phyloP scores from a whole-genome alignment of 2,113 vertebrate species.

The Dicentrarchus labrax region DNA sequence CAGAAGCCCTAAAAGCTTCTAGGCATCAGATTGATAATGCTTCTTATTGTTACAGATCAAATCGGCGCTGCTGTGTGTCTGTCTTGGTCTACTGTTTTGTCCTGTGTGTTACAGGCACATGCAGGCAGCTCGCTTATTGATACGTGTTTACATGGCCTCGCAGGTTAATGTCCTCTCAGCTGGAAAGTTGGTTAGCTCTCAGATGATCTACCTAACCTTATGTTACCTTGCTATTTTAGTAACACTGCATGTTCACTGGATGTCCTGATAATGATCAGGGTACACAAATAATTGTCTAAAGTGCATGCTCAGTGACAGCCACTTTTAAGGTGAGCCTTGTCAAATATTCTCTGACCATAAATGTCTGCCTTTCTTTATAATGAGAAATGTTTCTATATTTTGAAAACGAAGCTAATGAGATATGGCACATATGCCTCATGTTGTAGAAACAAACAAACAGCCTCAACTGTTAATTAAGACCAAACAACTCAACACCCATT shows the following conservation, averaged over 20 bases:
- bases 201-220: slow-evolving; percentile 73
- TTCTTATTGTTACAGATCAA: slow-evolving; percentile 59
- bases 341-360: slow-evolving; percentile 34
- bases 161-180: slow-evolving; percentile 73
- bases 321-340: slow-evolving; percentile 31
- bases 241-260: slow-evolving; percentile 51
- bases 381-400: slow-evolving; percentile 43
- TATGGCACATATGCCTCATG: slow-evolving; percentile 49
- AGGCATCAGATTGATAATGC: slow-evolving; percentile 65
- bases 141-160: slow-evolving; percentile 59
- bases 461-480: slow-evolving; percentile 70
- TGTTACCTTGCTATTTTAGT: slow-evolving; percentile 75
- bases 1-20: slow-evolving; percentile 60
- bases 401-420: slow-evolving; percentile 60
- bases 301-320: slow-evolving; percentile 49
- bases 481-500: slow-evolving; percentile 59
- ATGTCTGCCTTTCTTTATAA: slow-evolving; percentile 32
- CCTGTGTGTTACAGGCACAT: slow-evolving; percentile 25
- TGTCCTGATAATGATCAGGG: slow-evolving; percentile 63
- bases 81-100: slow-evolving; percentile 38
- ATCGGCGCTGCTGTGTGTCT: slow-evolving; percentile 35
- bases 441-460: slow-evolving; percentile 69
- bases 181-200: slow-evolving; percentile 69
- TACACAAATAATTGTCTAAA: slow-evolving; percentile 72
- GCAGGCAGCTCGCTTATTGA: slow-evolving; percentile 61